Evolutionary conservation across 1,140 invertebrate species (phyloP), one percentile per base, ranked within the genome.

Genomic region (Drosophila dunni): DNA sequence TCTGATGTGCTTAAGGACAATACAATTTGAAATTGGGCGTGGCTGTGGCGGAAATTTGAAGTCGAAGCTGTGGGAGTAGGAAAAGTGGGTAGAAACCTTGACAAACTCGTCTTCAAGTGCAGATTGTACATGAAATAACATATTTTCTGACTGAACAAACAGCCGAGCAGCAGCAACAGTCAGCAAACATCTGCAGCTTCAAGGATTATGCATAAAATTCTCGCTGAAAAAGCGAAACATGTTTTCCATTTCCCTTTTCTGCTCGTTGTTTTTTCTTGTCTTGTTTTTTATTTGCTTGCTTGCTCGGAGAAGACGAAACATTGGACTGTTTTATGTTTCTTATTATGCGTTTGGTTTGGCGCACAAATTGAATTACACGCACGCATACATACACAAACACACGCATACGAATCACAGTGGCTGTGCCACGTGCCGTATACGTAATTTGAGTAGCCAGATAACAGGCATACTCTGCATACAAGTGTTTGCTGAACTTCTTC

Each of bases 291-390:
- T 73, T 57, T 66, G 40, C 45, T 73, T 40, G 17, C n/a, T 33
- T 11, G 10, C 40, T 40, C 11, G 13, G 6, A 20, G 33, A 51
- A 67, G 60, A 68, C 53, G 51, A 63, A 65, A 75, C 61, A 64
- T 45, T 65, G 54, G 48, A 75, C 54, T 71, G 61, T 75, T 75
- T 75, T 75, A 75, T 75, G 68, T 57, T 62, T 62, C 68, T 60
- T 51, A 78, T 70, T 79, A 54, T 69, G 46, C 50, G 63, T 76
- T 78, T 67, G 57, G 64, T 56, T 86, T 74, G 61, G 51, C 53
- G 58, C 78, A 88, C 70, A 88, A 86, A 88, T 86, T 86, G 76
- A 86, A 86, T 86, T 83, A 83, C 86, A 61, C 44, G 42, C 61
- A 66, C 71, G 36, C 74, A 63, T 46, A 62, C 51, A 74, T 63